phyloP scores from a whole-genome alignment of 2,113 vertebrate species.

The human (Homo sapiens) region DNA sequence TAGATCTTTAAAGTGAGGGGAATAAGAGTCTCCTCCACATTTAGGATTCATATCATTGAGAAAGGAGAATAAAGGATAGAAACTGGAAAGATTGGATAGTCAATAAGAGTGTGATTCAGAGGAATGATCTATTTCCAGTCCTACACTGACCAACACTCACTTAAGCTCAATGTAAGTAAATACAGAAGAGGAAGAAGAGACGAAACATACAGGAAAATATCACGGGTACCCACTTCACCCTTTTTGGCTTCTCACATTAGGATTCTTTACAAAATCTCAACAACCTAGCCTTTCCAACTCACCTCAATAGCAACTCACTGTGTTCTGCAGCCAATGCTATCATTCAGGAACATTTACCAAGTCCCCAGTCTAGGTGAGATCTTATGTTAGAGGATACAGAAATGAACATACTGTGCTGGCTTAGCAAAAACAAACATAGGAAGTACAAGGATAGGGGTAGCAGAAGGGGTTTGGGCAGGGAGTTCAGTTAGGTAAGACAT shows the following conservation, averaged over 20 bases:
- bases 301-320: background rate
- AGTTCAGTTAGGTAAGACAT: background rate
- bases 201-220: background rate
- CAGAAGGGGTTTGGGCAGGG: background rate
- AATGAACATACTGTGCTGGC: background rate
- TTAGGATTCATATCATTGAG: background rate
- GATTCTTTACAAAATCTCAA: background rate
- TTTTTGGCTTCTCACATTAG: background rate
- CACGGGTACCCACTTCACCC: background rate
- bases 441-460: background rate
- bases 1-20: background rate
- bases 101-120: background rate
- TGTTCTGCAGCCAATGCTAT: background rate
- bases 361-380: background rate
- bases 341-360: background rate
- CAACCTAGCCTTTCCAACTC: background rate
- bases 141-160: background rate
- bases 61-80: background rate
- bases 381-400: background rate
- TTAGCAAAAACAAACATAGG: background rate
- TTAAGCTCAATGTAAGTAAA: background rate
- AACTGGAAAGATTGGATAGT: background rate
- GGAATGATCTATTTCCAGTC: background rate
- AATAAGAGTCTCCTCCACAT: background rate
- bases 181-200: background rate